Conservation (phyloP, 2,113 vertebrate genomes). For the Gymnobelideus leadbeateri region DNA sequence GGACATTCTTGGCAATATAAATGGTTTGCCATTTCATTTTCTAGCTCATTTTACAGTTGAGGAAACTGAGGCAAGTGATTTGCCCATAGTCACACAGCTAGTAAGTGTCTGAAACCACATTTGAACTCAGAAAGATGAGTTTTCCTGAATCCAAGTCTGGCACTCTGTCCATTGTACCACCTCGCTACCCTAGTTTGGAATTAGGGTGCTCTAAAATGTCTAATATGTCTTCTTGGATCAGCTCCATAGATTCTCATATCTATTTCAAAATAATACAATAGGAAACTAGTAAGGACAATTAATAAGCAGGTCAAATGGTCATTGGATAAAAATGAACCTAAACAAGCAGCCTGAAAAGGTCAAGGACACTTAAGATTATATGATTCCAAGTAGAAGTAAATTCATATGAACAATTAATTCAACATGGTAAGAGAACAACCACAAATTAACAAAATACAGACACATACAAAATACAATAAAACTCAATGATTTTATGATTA, state of each 20-base stretch:
- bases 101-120: background rate
- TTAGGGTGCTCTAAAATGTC: background rate
- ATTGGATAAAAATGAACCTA: constrained; percentile 86
- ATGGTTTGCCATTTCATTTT: background rate
- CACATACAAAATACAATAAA: constrained; percentile 36
- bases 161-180: background rate
- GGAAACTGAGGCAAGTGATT: background rate
- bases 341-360: constrained; percentile 82
- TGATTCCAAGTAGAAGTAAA: constrained; percentile 62
- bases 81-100: background rate
- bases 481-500: background rate
- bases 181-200: background rate
- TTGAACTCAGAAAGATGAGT: background rate
- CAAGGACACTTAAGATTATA: constrained; percentile 84
- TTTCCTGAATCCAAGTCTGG: background rate
- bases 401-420: background rate
- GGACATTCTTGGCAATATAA: background rate
- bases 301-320: constrained; percentile 90
- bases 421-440: background rate
- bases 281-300: constrained; percentile 93
- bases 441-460: constrained; percentile 47
- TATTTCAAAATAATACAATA: constrained; percentile 88
- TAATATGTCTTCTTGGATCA: constrained; percentile 39
- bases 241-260: constrained; percentile 77
- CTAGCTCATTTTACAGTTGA: background rate